Percentiles rank a stretch among this genome's conserved stretches.
Evolutionary conservation across 1,140 invertebrate genomes (phyloP).

Genomic region (Papilio polytes): DNA sequence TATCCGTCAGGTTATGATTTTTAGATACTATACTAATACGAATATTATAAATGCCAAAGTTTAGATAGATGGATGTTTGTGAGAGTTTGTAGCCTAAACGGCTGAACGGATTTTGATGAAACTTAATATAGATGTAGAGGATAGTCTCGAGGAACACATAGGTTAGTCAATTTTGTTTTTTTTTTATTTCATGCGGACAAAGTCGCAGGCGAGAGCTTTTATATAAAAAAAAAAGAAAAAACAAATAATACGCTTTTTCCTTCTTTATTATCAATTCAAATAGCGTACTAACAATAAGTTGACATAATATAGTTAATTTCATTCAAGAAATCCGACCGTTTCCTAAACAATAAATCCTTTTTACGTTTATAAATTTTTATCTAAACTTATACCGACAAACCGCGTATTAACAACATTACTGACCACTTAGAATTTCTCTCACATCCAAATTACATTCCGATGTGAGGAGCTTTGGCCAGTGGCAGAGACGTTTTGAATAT

Average conservation of each 20-base stretch:
- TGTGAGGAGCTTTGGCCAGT: slow-evolving; percentile 61
- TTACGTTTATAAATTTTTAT: slow-evolving; percentile 43
- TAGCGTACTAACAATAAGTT: slow-evolving; percentile 21
- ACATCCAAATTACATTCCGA: slow-evolving; percentile 61
- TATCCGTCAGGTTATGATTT: no score
- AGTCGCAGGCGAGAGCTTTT: no score
- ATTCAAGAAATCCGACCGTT: slow-evolving; percentile 37
- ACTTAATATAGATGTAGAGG: no score
- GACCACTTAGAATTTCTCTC: slow-evolving; percentile 58
- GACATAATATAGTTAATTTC: slow-evolving; percentile 27
- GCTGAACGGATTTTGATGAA: no score
- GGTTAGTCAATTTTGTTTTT: no score
- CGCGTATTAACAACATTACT: not conserved
- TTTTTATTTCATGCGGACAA: no score
- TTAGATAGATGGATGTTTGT: no score
- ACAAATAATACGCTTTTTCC: not conserved
- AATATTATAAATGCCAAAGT: no score
- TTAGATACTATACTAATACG: no score
- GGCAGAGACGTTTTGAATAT: slow-evolving; percentile 58
- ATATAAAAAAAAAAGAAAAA: not conserved
- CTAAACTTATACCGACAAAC: slow-evolving; percentile 36
- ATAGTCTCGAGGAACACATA: no score
- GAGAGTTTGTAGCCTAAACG: no score
- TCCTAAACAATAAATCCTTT: slow-evolving; percentile 51
- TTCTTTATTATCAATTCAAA: not conserved